Conservation (phyloP, 2,888 invertebrate genomes). For the Tetrapedia diversipes region DNA sequence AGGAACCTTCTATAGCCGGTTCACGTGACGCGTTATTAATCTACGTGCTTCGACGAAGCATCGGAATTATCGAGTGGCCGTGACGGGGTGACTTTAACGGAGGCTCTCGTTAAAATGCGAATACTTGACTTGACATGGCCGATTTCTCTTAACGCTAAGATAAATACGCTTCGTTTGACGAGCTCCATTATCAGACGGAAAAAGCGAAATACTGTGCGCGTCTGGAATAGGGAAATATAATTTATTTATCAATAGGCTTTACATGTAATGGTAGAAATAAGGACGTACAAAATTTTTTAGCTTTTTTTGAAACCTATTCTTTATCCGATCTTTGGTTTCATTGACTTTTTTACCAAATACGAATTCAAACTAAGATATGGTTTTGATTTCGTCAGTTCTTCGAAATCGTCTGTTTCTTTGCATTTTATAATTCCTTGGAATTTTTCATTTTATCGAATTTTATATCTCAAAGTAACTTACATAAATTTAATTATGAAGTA, state of each 20-base stretch:
- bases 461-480: too few species aligned
- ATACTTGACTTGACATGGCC: constrained; percentile 78
- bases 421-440: background rate
- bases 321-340: too few species aligned
- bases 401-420: background rate
- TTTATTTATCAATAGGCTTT: too few species aligned
- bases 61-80: constrained; percentile 58
- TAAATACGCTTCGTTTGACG: constrained; percentile 64
- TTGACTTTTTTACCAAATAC: too few species aligned
- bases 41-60: constrained; percentile 56
- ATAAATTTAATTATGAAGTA: too few species aligned
- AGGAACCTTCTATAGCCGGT: constrained; percentile 9
- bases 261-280: too few species aligned
- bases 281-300: too few species aligned
- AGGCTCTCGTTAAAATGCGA: constrained; percentile 78
- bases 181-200: background rate
- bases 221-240: background rate
- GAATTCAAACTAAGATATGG: too few species aligned
- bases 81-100: constrained; percentile 62
- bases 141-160: constrained; percentile 75
- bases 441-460: too few species aligned
- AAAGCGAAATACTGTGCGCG: background rate
- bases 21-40: constrained; percentile 58
- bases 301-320: too few species aligned
- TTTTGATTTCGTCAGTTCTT: background rate